These are phyloP conservation scores for Prinia subflava DNA, from an alignment of 2,113 vertebrate genomes.

Conservation along the genomic window DNA sequence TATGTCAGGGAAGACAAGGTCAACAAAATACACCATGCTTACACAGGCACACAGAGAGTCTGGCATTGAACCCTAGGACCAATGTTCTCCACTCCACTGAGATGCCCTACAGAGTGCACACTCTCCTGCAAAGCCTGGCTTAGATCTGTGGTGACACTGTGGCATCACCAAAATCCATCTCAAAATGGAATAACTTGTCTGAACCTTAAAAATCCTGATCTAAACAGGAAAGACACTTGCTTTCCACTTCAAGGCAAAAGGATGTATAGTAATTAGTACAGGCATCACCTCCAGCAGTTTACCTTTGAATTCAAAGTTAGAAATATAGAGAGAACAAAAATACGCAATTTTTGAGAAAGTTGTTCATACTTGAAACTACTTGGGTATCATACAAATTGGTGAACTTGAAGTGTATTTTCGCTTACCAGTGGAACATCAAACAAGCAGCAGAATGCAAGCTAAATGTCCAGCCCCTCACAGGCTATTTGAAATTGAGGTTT, in stretches of 20 bases:
- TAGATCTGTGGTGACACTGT: background rate
- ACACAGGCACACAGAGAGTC: background rate
- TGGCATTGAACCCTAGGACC: background rate
- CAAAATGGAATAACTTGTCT: background rate
- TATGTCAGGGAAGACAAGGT: background rate
- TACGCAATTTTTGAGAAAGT: background rate
- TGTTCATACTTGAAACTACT: background rate
- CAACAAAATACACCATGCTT: background rate
- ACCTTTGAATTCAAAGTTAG: background rate
- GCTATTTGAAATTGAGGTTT: background rate
- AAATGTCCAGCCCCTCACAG: background rate
- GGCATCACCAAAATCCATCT: background rate
- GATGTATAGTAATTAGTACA: background rate
- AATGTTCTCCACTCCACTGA: fast-evolving
- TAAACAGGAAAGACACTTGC: background rate
- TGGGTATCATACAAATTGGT: background rate
- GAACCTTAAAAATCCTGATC: background rate
- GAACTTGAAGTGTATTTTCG: background rate
- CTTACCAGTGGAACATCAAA: background rate
- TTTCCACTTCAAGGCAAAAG: background rate
- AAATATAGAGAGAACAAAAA: background rate
- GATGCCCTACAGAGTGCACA: background rate
- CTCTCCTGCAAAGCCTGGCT: background rate
- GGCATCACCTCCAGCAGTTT: background rate
- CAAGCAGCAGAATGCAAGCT: background rate